Evolutionary conservation across 2,797 vertebrate species (phyloP), one percentile per base, ranked within the genome.

Genomic region (Propithecus deckenii): DNA sequence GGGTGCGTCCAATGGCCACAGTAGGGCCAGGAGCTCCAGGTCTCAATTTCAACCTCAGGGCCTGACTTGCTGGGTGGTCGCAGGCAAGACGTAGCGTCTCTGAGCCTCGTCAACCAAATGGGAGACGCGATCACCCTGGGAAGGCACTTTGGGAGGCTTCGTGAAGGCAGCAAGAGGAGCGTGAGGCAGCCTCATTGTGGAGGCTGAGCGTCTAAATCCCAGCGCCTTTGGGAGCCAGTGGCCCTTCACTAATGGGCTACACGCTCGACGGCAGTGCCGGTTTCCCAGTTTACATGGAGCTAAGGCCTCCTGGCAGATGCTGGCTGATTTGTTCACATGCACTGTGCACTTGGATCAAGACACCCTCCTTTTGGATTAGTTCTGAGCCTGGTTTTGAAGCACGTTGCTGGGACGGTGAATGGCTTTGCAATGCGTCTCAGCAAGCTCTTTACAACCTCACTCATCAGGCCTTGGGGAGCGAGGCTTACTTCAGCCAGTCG

Each of bases 211-310:
- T 65, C 78, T 83, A 89, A 97, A 91, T 95, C 92, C 81, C 14
- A 6, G 30, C 32, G 57, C 80, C 79, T 95, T 92, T 89, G 81
- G 75, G 78, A 91, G 48, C 35, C 96, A 94, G 76, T 43, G 61
- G 91, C 57, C 96, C 96, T 94, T 92, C 59, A 71, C 96, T 84
- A 92, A 97, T 97, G 95, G 83, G 85, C 76, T 48, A 4, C 86
- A 84, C 84, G 28, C 88, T 96, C 94, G 72, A 50, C 5, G 23
- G 92, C 87, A 67, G 67, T 57, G 94, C 63, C 72, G 78, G 48
- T 76, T 90, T 96, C 90, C 95, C 86, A 48, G 43, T 86, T 74
- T 65, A 69, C 81, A 4, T 11, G 78, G 96, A 93, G 84, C 59
- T 11, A 52, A 85, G 87, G 80, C 71, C 83, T 95, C 52, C 57